These are phyloP conservation scores for Lanistes nyassanus DNA, from an alignment of 1,140 invertebrate species.

Conservation along the genomic window DNA sequence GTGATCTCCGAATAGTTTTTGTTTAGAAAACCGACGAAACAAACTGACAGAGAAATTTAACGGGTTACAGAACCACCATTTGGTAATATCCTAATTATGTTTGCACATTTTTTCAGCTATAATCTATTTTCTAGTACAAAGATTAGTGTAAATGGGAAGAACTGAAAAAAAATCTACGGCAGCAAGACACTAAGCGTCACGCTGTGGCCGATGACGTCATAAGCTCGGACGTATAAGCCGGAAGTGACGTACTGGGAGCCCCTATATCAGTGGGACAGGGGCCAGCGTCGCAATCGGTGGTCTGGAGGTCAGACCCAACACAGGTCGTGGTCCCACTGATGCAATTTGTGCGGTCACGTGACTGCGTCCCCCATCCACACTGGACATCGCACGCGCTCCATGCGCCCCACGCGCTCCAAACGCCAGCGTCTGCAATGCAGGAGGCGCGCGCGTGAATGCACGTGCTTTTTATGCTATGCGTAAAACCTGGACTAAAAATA, in stretches of 20 bases:
- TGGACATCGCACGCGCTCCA: slow-evolving; percentile 41
- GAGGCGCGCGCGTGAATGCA: slow-evolving; percentile 5
- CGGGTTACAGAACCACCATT: too few relatives aligned
- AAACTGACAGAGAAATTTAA: too few relatives aligned
- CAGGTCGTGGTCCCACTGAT: slow-evolving; percentile 42
- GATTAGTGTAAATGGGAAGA: too few relatives aligned
- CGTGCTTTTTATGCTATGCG: too few relatives aligned
- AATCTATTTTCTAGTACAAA: too few relatives aligned
- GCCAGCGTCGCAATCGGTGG: slow-evolving; percentile 17
- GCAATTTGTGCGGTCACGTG: slow-evolving; percentile 51
- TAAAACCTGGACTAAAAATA: too few relatives aligned
- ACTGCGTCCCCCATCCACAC: slow-evolving; percentile 40
- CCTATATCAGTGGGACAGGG: slow-evolving; percentile 17
- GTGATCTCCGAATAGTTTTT: too few relatives aligned
- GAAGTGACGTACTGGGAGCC: slow-evolving; percentile 11
- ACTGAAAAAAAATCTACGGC: not conserved
- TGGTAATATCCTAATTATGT: too few relatives aligned
- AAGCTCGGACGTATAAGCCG: not conserved
- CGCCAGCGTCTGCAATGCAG: slow-evolving; percentile 39
- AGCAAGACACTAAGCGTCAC: slow-evolving; percentile 3
- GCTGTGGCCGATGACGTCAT: not conserved
- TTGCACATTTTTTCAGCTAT: too few relatives aligned
- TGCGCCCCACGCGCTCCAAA: slow-evolving; percentile 41
- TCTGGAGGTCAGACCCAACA: slow-evolving; percentile 38
- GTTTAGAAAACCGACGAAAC: too few relatives aligned